Base-by-base conservation (phyloP, 2,113 vertebrate species). In the Eretmodus cyanostictus region DNA sequence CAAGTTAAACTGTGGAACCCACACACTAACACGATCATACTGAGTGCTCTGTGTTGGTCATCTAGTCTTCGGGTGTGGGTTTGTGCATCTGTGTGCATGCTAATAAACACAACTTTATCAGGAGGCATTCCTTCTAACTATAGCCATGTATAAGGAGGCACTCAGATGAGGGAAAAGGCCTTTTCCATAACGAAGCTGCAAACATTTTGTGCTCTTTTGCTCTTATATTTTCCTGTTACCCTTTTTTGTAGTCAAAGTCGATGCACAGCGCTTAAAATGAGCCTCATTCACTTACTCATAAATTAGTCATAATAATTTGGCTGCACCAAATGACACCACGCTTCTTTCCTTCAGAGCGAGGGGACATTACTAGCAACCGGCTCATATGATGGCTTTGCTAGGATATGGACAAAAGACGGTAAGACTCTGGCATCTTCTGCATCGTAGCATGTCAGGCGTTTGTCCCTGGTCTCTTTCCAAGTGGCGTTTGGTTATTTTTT, bases 331-430 rank as follows among this genome's bases (percentile, higher is more conserved):
- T 29, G 5, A 84, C 12, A 78, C 4, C 19, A 13, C 1, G 38
- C n/a, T 83, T 80, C 22, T 87, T n/a, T 88, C 68, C 96, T 92
- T 61, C 97, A 99, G 98, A 99, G 98, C 88, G 98, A 99, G 96
- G 99, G 99, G 91, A 99, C 99, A 9, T 96, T 99, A 95, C 96
- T 99, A 96, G 99, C 99, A 88, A 99, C 99, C 53, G 99, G 99
- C 91, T 99, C 99, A 17, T 99, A 99, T 0, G 99, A 99, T 88
- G 99, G 99, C 88, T 99, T 99, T 96, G 98, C 99, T 84, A 98
- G 99, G 96, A 99, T 99, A 98, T 99, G 99, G 99, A 99, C 98
- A 94, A 99, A 99, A 97, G 99, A 99, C 61, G 99, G 99, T 99
- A 86, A 95, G 97, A 93, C 83, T 83, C 42, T 29, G 4, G 4